Evolutionary conservation across 2,113 vertebrate genomes (phyloP).

Genomic region (Stomatorhinus ivindoensis): DNA sequence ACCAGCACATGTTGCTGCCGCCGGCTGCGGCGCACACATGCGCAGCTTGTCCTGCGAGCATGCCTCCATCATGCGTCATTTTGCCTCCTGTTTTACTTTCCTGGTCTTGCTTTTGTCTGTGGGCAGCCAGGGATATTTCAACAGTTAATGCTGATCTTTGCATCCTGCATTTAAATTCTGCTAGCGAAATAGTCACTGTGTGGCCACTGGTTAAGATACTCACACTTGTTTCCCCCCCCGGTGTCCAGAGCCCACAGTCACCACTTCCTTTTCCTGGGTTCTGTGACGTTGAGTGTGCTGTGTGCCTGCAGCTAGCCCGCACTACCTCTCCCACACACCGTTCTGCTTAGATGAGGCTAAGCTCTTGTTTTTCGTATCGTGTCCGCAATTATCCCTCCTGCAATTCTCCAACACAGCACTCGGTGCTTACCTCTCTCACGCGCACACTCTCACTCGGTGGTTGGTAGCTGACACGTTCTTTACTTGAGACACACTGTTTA

Average conservation of each 20-base stretch:
- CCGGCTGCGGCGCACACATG: slow-evolving; percentile 16
- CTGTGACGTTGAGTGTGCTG: not conserved
- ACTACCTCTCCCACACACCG: not conserved
- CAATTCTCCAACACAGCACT: not conserved
- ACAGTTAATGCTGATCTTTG: not conserved
- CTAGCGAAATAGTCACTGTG: not conserved
- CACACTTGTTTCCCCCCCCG: not conserved
- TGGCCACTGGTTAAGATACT: not conserved
- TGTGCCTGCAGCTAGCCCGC: not conserved
- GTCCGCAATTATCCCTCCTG: not conserved
- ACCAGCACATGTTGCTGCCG: slow-evolving; percentile 39
- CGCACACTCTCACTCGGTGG: not conserved
- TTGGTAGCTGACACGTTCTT: not conserved
- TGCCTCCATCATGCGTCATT: slow-evolving; percentile 12
- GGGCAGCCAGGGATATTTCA: not conserved
- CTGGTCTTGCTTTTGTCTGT: not conserved
- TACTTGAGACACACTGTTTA: not conserved
- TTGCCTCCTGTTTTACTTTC: not conserved
- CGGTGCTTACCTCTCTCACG: not conserved
- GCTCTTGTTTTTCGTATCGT: not conserved
- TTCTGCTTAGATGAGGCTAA: not conserved
- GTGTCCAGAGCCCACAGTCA: not conserved
- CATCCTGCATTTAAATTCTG: not conserved
- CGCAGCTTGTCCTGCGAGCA: not conserved
- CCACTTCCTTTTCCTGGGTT: not conserved